Conservation (phyloP, 2,888 invertebrate genomes). For the Strigamia transsilvanica region DNA sequence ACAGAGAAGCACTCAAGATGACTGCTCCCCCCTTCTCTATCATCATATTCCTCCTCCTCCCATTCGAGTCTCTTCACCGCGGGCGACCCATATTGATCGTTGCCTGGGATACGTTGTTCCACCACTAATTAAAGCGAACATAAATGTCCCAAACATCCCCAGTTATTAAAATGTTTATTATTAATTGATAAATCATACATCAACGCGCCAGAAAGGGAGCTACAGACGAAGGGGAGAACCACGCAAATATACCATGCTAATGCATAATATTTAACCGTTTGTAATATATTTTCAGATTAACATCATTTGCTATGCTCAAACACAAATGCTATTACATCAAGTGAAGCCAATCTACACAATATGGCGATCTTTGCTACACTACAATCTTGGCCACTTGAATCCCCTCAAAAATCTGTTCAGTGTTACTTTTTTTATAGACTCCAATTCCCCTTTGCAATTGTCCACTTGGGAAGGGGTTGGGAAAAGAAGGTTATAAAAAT, state of each 20-base stretch:
- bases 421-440: slow-evolving; percentile 24
- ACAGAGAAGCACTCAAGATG: neutral
- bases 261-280: slow-evolving; percentile 41
- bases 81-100: slow-evolving; percentile 51
- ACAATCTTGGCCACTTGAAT: neutral
- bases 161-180: slow-evolving; percentile 54
- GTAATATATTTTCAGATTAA: slow-evolving; percentile 42
- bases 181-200: slow-evolving; percentile 53
- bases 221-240: slow-evolving; percentile 36
- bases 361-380: neutral
- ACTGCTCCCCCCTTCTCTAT: neutral
- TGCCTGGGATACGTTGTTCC: slow-evolving; percentile 48
- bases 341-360: slow-evolving; percentile 31
- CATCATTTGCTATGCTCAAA: slow-evolving; percentile 42
- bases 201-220: slow-evolving; percentile 41
- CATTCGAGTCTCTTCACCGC: slow-evolving; percentile 29
- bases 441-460: slow-evolving; percentile 33
- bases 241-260: slow-evolving; percentile 28
- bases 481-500: slow-evolving; percentile 14
- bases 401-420: slow-evolving; percentile 1
- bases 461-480: slow-evolving; percentile 42
- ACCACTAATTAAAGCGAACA: slow-evolving; percentile 52
- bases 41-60: slow-evolving; percentile 33
- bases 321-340: slow-evolving; percentile 27
- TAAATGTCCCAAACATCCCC: slow-evolving; percentile 53